Conservation (phyloP, 2,888 invertebrate genomes). For the Chrysina gloriosa region DNA sequence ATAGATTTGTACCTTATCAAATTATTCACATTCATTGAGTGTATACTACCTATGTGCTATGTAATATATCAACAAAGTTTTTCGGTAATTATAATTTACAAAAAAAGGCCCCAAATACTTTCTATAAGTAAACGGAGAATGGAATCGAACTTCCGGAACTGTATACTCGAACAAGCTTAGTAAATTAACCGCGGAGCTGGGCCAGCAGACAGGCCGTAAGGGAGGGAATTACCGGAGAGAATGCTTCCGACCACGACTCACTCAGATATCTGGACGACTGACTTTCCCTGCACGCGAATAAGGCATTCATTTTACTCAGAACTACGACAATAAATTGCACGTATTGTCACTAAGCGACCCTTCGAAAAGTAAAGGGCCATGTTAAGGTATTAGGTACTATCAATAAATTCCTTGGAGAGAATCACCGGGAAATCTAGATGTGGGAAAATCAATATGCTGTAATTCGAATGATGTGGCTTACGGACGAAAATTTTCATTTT, state of each 20-base stretch:
- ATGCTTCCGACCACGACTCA: conserved; percentile 22
- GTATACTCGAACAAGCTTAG: conserved; percentile 23
- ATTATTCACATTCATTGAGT: too few relatives aligned
- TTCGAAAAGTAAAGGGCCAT: conserved; percentile 10
- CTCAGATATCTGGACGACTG: conserved; percentile 18
- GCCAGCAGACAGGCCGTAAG: conserved; percentile 30
- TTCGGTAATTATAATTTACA: background rate
- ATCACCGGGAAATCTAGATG: background rate
- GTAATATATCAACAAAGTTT: background rate
- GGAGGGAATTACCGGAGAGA: conserved; percentile 22
- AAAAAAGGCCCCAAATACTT: background rate
- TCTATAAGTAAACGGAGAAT: conserved; percentile 15
- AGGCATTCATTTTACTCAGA: conserved; percentile 27
- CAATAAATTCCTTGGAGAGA: background rate
- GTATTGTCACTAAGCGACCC: conserved; percentile 6
- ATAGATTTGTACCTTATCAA: too few relatives aligned
- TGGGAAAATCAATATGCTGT: background rate
- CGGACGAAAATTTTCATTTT: too few relatives aligned
- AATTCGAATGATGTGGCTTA: too few relatives aligned
- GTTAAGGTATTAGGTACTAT: background rate
- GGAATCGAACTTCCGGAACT: conserved; percentile 15
- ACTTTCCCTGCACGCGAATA: conserved; percentile 25
- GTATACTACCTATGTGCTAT: background rate
- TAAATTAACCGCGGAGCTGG: conserved; percentile 30
- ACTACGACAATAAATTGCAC: conserved; percentile 19